A percentile compares a stretch with the other conserved stretches of the same genome.
phyloP scores from a whole-genome alignment of 2,888 invertebrate genomes.

The Drosophila aldrichi region DNA sequence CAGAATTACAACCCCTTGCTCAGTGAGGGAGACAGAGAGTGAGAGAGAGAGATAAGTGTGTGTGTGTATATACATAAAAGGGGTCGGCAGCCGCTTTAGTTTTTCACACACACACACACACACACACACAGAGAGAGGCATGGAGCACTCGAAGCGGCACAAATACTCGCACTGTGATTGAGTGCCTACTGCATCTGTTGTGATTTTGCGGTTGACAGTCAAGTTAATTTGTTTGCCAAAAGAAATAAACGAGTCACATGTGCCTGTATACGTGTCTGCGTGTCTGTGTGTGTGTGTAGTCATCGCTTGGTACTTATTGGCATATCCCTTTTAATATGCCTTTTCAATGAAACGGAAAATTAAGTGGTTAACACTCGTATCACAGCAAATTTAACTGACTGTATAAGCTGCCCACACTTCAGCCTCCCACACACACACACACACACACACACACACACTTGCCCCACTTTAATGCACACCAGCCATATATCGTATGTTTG shows the following conservation, averaged over 20 bases:
- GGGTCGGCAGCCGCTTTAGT: slow-evolving; percentile 60
- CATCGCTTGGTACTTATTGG: slow-evolving; percentile 29
- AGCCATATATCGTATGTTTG: not conserved
- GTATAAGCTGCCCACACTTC: slow-evolving; percentile 15
- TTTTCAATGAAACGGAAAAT: slow-evolving; percentile 74
- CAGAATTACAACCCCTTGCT: slow-evolving; percentile 54
- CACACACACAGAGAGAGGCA: slow-evolving; percentile 27
- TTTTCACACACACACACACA: slow-evolving; percentile 34
- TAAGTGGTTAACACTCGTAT: slow-evolving; percentile 68
- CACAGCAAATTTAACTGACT: slow-evolving; percentile 22
- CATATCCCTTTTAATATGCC: slow-evolving; percentile 66
- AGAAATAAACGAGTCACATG: slow-evolving; percentile 23
- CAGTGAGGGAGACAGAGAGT: not conserved
- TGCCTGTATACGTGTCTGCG: not conserved
- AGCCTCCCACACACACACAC: not conserved
- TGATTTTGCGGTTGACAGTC: slow-evolving; percentile 78
- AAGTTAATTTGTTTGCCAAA: slow-evolving; percentile 68
- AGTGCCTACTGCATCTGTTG: slow-evolving; percentile 76
- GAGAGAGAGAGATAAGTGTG: not conserved
- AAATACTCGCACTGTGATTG: slow-evolving; percentile 62
- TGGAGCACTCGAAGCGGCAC: slow-evolving; percentile 55
- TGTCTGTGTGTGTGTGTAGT: not conserved
- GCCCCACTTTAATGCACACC: not conserved
- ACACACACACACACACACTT: not conserved
- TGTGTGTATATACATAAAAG: slow-evolving; percentile 13